These are phyloP conservation scores for Peromyscus eremicus DNA, from an alignment of 2,797 vertebrate species.

Conservation along the genomic window DNA sequence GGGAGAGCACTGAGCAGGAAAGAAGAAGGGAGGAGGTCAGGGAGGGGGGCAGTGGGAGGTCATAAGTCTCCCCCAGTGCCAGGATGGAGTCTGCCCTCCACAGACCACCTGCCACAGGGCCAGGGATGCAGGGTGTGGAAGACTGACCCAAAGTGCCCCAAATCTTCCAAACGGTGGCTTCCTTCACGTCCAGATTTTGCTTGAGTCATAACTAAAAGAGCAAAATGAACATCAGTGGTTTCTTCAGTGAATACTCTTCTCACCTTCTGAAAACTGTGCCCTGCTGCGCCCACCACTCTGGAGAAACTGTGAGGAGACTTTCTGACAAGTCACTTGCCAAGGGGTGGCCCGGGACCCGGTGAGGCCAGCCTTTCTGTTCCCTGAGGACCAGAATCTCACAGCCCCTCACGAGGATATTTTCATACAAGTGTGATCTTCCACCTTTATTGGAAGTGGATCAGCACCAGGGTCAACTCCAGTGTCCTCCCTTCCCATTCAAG, in stretches of 20 bases:
- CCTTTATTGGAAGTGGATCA: neutral
- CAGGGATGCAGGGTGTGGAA: neutral
- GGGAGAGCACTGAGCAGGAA: neutral
- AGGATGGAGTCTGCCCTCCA: neutral
- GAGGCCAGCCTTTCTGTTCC: neutral
- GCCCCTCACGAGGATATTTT: neutral
- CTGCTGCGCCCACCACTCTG: neutral
- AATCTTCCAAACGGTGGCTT: neutral
- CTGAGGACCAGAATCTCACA: neutral
- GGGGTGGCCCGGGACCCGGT: accelerated
- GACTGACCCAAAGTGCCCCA: neutral
- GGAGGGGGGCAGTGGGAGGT: neutral
- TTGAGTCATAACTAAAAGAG: neutral
- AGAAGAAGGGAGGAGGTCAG: neutral
- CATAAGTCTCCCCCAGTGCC: neutral
- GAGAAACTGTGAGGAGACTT: neutral
- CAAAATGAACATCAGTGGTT: neutral
- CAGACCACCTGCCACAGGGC: neutral
- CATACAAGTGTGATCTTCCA: neutral
- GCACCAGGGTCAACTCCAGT: neutral
- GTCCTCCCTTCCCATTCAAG: neutral
- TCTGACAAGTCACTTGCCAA: too few relatives aligned
- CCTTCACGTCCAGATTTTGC: neutral
- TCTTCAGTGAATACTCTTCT: neutral
- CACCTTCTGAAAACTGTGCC: neutral